Evolutionary conservation across 2,113 vertebrate genomes (phyloP), one percentile per base, ranked within the genome.

Genomic region (Melanostigma gelatinosum): DNA sequence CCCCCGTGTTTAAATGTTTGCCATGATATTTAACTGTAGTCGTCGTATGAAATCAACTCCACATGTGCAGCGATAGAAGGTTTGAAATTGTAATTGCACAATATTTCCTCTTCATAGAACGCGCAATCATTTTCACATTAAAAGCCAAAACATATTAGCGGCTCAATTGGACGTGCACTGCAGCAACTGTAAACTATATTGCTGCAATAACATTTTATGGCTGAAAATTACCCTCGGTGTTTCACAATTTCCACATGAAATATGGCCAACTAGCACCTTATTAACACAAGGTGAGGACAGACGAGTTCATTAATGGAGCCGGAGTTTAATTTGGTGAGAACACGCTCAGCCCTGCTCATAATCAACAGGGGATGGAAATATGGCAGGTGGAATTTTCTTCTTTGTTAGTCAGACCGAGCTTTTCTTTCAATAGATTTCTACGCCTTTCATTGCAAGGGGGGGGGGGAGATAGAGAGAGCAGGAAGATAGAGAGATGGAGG

Each of bases 151-250:
- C 88, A 89, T 87, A 88, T 92, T 92, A 90, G 90, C 10, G 58
- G 83, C 85, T 89, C 87, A 86, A 91, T 91, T 91, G 88, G 90
- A 90, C 77, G 71, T 80, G 84, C 77, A 58, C 86, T 69, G 67
- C 73, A 57, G 83, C 92, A 89, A 88, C 84, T 87, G 86, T 90
- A 89, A 92, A 92, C 84, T 92, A 85, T 89, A 93, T 87, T 88
- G 83, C 89, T 32, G 87, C 89, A 92, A 93, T 92, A 91, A 92
- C 74, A 73, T 90, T 91, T 92, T 83, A 91, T 89, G 85, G 89
- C 88, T 75, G 11, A 78, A 82, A 91, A 89, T 92, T 88, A 89
- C 72, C 82, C 80, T 60, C 64, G 1, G 67, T 89, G 67, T 89
- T 89, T 90, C 75, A 84, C 82, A 71, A 75, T 91, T 85, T 75